These are phyloP conservation scores for Cheilosia impressa DNA, from an alignment of 2,888 invertebrate species.

Conservation along the genomic window DNA sequence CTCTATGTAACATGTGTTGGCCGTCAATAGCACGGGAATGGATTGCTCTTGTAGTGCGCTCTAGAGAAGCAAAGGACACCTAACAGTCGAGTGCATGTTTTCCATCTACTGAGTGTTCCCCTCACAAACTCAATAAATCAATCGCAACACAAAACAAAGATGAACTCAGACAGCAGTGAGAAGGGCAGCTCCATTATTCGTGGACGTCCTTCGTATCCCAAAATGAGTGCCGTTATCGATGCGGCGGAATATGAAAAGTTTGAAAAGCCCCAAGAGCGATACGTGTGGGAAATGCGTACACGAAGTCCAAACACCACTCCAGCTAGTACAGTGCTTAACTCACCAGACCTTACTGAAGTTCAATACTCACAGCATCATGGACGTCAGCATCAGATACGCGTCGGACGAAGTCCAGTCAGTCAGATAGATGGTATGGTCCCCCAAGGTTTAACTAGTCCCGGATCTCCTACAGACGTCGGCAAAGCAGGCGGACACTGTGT, in stretches of 20 bases:
- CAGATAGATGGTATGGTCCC: conserved; percentile 79
- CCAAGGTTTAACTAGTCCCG: conserved; percentile 81
- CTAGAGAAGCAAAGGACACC: conserved; percentile 51
- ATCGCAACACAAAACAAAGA: conserved; percentile 54
- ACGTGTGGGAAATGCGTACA: conserved; percentile 83
- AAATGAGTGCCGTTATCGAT: conserved; percentile 65
- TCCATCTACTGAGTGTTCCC: conserved; percentile 39
- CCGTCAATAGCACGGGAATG: conserved; percentile 44
- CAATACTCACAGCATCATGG: conserved; percentile 80
- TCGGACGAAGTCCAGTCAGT: conserved; percentile 83
- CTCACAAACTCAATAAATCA: conserved; percentile 40
- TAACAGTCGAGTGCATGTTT: conserved; percentile 63
- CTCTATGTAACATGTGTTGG: conserved; percentile 12
- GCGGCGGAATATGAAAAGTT: conserved; percentile 54
- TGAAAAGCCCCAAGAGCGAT: conserved; percentile 80
- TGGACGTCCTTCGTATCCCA: conserved; percentile 58
- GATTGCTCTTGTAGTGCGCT: conserved; percentile 66
- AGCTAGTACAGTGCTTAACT: conserved; percentile 83
- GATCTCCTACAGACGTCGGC: conserved; percentile 82
- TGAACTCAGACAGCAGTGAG: conserved; percentile 76
- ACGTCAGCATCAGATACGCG: conserved; percentile 81
- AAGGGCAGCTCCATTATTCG: conserved; percentile 67
- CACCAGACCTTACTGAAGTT: conserved; percentile 81
- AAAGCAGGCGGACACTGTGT: conserved; percentile 84
- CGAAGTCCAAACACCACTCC: conserved; percentile 83